Evolutionary conservation across 2,113 vertebrate genomes (phyloP), one percentile per base, ranked within the genome.

Genomic region (Variabilichromis moorii): DNA sequence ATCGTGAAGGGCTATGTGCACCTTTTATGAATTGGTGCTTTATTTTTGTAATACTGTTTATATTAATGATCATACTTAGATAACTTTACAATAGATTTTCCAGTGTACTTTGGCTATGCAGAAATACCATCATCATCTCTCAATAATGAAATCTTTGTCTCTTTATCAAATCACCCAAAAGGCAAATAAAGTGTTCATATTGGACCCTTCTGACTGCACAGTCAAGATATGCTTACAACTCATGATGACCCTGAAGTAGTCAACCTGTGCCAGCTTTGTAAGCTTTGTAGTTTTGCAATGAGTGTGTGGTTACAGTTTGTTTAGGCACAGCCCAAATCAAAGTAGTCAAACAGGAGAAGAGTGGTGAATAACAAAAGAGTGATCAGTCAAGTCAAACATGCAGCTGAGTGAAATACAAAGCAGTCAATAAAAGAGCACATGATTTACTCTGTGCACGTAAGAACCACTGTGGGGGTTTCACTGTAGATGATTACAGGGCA

Each of bases 71-170:
- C 13, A 26, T 17, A 73, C 37, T 73, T 45, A 7, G 21, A 73
- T 28, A 28, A 26, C 13, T 28, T 73, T 73, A 73, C 14, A 76
- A 26, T 26, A 47, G 14, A 73, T 73, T 73, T 16, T 26, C n/a
- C 13, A 73, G 21, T 16, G 37, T 73, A 73, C 8, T 73, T 26
- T 45, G 40, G 40, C 68, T 26, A 42, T 73, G 40, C 40, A 71
- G 37, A 42, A 71, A 71, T 26, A 24, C 66, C 37, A 71, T 28
- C 24, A 28, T 21, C 50, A 14, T 73, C 47, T 31, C 35, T 31
- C 73, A 79, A 89, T 51, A 85, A 83, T 81, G 42, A 86, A 37
- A 54, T 17, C 57, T 90, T 84, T 92, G 83, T 92, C 42, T 83
- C 16, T 53, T 59, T 11, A 50, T 40, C 47, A 84, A 86, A 86